Base-by-base conservation (phyloP, 2,797 vertebrate species). In the Bradypodion pumilum region DNA sequence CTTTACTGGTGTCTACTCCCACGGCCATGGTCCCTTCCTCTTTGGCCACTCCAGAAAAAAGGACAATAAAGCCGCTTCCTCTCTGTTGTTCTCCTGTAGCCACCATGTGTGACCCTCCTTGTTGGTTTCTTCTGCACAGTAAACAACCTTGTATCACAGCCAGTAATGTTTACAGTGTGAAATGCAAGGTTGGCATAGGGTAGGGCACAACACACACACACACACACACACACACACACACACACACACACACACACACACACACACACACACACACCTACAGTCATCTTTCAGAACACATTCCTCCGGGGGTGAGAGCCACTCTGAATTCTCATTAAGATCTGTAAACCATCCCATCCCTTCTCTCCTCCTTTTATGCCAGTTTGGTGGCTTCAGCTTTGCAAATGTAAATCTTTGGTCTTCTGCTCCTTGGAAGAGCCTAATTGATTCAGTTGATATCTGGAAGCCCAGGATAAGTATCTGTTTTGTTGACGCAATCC, bases 401-500 rank as follows among this genome's bases (percentile, higher is more conserved):
- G 87, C 92, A 91, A 92, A 79, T 0, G 0, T 21, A 78, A 81
- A 85, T 74, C 88, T 93, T 49, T 91, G 93, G 87, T 92, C 93
- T 92, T 87, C 81, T 77, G 46, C 80, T 84, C 82, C 90, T 88
- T 87, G 88, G 91, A 91, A 89, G 88, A 87, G 88, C 84, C 83
- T 93, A 93, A 93, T 93, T 93, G 92, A 94, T 91, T 93, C 88
- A 0, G 80, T 89, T 90, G 90, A 91, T 1, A 0, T 90, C 91
- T 93, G 1, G 78, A 85, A 84, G 89, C 89, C 80, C 87, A 87
- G 89, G 92, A 92, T 81, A 90, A 91, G 85, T 87, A 94, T 94
- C 93, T 94, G 90, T 94, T 94, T 91, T 93, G 92, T 85, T 86
- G 90, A 88, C 94, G 89, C 90, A 91, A 93, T 93, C 91, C 80